These are phyloP conservation scores for Mesorhabditis belari DNA, from an alignment of 2,888 invertebrate genomes.

Conservation along the genomic window DNA sequence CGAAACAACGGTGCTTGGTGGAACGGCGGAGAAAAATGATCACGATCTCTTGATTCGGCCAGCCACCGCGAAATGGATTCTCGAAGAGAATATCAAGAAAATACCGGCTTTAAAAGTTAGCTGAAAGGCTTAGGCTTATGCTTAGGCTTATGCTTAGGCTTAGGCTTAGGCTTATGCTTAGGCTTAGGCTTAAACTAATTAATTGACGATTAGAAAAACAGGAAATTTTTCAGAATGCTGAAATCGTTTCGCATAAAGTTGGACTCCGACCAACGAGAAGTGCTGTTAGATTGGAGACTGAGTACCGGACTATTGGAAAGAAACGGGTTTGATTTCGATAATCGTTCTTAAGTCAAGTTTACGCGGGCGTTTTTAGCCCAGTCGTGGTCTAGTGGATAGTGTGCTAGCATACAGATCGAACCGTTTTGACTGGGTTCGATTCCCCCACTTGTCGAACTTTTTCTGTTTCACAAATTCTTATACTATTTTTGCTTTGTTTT, in stretches of 20 bases:
- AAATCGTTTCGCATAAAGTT: conserved; percentile 64
- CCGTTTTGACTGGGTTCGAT: too few species aligned
- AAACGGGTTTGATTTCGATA: background rate
- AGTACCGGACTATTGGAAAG: conserved; percentile 13
- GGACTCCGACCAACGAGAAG: conserved; percentile 70
- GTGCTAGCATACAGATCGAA: too few species aligned
- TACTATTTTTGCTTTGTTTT: too few species aligned
- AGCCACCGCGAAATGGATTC: conserved; percentile 63
- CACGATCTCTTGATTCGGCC: conserved; percentile 61
- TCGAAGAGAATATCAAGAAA: conserved; percentile 63
- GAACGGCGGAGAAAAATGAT: conserved; percentile 68
- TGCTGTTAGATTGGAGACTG: conserved; percentile 64
- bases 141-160: too few species aligned
- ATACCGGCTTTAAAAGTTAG: conserved; percentile 64
- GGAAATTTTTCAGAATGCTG: conserved; percentile 56
- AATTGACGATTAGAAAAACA: background rate
- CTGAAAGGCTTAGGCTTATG: too few species aligned
- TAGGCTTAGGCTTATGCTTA: too few species aligned
- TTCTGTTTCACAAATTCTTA: too few species aligned
- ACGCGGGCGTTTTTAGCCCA: too few species aligned
- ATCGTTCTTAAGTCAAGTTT: too few species aligned
- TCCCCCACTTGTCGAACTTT: too few species aligned
- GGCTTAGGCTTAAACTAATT: too few species aligned
- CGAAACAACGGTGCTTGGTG: conserved; percentile 65
- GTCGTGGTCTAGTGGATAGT: too few species aligned